Evolutionary conservation across 2,888 invertebrate species (phyloP).

Genomic region (Hecatera dysodea): DNA sequence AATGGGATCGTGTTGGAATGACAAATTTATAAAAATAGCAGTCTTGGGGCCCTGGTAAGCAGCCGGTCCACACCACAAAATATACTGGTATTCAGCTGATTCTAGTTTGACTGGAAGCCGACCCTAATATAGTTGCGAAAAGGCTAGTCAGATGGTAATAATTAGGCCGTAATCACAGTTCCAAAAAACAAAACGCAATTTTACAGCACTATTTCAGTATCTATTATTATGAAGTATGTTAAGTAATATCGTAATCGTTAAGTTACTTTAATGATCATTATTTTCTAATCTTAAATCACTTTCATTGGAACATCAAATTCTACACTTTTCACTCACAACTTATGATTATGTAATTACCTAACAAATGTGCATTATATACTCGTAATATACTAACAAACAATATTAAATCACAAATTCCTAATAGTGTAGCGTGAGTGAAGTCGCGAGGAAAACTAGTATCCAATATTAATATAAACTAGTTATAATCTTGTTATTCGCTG

Average conservation of each 20-base stretch:
- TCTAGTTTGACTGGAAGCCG: no score
- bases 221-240: neutral
- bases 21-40: no score
- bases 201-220: slow-evolving; percentile 1
- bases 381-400: neutral
- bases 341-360: neutral
- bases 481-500: neutral
- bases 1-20: no score
- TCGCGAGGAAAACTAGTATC: no score
- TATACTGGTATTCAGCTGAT: no score
- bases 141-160: no score
- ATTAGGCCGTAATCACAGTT: neutral
- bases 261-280: slow-evolving; percentile 9
- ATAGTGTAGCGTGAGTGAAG: neutral
- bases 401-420: no score
- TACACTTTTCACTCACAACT: neutral
- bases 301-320: slow-evolving; percentile 6
- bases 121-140: no score
- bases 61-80: no score
- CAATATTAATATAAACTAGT: neutral
- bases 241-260: slow-evolving; percentile 13
- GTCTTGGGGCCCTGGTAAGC: no score
- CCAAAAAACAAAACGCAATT: neutral
- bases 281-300: slow-evolving; percentile 24
- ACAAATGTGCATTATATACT: neutral